Evolutionary conservation across 2,113 vertebrate species (phyloP), one percentile per base, ranked within the genome.

Genomic region (Chaetodon trifascialis): DNA sequence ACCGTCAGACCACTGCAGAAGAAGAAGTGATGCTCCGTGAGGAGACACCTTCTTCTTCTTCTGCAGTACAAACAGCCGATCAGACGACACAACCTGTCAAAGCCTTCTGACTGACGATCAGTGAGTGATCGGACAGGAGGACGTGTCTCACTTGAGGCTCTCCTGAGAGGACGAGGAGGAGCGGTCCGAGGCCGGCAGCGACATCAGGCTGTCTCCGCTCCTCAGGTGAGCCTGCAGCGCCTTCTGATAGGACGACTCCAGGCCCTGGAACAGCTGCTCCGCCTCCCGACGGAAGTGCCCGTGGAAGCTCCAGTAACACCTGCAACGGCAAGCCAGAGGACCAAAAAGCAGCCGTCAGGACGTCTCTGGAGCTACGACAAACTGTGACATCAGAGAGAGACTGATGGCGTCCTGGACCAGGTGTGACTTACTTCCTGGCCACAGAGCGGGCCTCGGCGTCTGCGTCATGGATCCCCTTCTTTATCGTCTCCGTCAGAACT

Each of bases 121-220:
- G n/a, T n/a, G n/a, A n/a, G n/a, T n/a, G 11, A 54, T 49, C 10
- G 0, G 21, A 42, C 44, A 40, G 42, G 25, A 44, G 64, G n/a
- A 7, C 4, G 23, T 0, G 49, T 51, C 97, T 97, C 94, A 99
- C 98, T 97, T 99, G 72, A 99, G 97, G 90, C 98, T 99, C 92
- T 99, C 98, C 87, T 99, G 98, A 3, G 98, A 99, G 85, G 97
- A 98, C 25, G 97, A 99, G 1, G 98, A 99, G 11, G 98, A 99
- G 74, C 97, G 96, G 81, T 99, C 98, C 12, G 97, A 98, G 46
- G 97, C 97, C 10, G 97, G 98, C 70, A 98, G 96, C 42, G 97
- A 98, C 69, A 96, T 94, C 75, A 96, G 84, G 19, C 96, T 96
- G 92, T 97, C 97, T 10, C 96, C 97, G 79, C 95, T 96, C 92